Conservation (phyloP, 1,140 invertebrate species). For the Dryas iulia region DNA sequence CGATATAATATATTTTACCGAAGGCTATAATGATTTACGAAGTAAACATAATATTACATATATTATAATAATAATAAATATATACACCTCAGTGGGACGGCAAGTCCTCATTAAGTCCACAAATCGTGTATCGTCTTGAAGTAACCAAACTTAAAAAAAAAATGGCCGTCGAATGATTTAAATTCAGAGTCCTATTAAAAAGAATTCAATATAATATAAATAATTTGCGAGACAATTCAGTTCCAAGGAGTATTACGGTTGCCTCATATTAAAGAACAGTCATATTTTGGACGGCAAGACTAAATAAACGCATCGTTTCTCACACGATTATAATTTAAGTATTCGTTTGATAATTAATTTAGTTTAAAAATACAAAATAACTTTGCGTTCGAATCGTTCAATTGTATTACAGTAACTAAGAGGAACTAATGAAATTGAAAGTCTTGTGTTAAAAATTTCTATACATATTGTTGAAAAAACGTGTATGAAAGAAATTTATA, state of each 20-base stretch:
- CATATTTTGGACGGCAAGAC: slow-evolving; percentile 25
- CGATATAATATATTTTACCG: neutral
- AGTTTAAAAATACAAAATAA: neutral
- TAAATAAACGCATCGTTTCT: slow-evolving; percentile 12
- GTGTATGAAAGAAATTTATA: too few relatives aligned
- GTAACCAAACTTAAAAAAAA: neutral
- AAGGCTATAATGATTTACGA: neutral
- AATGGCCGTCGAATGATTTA: neutral
- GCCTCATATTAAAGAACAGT: slow-evolving; percentile 19
- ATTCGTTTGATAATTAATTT: neutral
- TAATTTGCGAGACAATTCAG: neutral
- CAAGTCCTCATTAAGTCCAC: neutral
- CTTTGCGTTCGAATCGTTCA: neutral
- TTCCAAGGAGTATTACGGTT: slow-evolving; percentile 15
- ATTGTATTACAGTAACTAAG: neutral
- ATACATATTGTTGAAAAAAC: neutral
- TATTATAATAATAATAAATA: neutral
- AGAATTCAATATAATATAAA: neutral
- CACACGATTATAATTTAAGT: neutral
- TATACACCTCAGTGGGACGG: neutral
- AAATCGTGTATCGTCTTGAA: neutral
- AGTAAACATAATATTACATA: neutral
- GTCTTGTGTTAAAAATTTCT: neutral
- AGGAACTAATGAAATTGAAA: neutral
- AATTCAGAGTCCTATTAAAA: neutral